Percentiles rank a stretch among this genome's conserved stretches.
Evolutionary conservation across 2,797 vertebrate species (phyloP).

Genomic region (Oryzias dopingdopingensis): DNA sequence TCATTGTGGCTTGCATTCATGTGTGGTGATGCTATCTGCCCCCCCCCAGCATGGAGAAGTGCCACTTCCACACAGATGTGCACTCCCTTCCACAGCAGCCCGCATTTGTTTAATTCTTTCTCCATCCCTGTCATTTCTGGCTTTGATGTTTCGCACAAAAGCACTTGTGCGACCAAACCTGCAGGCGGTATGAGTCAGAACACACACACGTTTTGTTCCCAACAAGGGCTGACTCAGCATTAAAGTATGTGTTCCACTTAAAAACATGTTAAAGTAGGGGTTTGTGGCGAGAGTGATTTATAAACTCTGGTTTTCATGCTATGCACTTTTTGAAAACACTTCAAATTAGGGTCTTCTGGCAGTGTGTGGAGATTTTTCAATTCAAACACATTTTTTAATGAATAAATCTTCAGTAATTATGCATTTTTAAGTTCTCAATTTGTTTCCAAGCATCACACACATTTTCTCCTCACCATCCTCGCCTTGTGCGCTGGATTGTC

Average conservation of each 20-base stretch:
- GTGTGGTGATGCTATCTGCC: slow-evolving; percentile 64
- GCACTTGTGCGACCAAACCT: slow-evolving; percentile 54
- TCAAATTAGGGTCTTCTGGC: slow-evolving; percentile 10
- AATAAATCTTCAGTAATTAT: slow-evolving; percentile 3
- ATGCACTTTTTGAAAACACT: slow-evolving; percentile 6
- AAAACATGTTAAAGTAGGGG: slow-evolving; percentile 25
- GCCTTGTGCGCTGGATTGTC: slow-evolving; percentile 53
- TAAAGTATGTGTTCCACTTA: slow-evolving; percentile 28
- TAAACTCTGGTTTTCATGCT: slow-evolving; percentile 22
- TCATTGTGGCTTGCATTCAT: slow-evolving; percentile 66
- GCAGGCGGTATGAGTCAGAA: slow-evolving; percentile 38
- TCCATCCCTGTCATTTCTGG: slow-evolving; percentile 51
- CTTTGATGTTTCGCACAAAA: slow-evolving; percentile 61
- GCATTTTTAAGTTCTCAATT: slow-evolving; percentile 22
- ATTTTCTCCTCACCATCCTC: slow-evolving; percentile 37
- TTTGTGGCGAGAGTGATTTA: slow-evolving; percentile 39
- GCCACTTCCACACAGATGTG: slow-evolving; percentile 42
- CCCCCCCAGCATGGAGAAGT: slow-evolving; percentile 45
- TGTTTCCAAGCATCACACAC: slow-evolving; percentile 10
- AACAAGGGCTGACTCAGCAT: slow-evolving; percentile 34
- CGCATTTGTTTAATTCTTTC: slow-evolving; percentile 53
- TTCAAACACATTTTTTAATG: too few species aligned
- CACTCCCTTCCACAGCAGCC: slow-evolving; percentile 30
- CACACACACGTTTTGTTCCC: slow-evolving; percentile 5
- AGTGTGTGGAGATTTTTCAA: too few species aligned